These are phyloP conservation scores for Cantharis flavilabris DNA, from an alignment of 2,888 invertebrate species.

Conservation along the genomic window DNA sequence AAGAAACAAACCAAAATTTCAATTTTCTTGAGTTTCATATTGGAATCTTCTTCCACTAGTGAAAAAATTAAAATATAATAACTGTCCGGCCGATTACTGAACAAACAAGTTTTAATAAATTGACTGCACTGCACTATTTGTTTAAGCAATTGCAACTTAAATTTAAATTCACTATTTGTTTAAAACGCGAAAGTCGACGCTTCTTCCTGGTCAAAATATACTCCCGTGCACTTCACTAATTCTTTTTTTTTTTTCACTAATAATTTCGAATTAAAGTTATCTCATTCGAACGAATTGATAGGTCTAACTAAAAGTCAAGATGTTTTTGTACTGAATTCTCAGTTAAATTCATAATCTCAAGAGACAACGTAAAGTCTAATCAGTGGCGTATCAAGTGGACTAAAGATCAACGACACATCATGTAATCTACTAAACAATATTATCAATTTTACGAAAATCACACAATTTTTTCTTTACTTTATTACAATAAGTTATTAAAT, in stretches of 20 bases:
- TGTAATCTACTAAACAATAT: neutral
- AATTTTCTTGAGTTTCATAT: neutral
- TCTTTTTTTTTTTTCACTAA: neutral
- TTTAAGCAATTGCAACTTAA: neutral
- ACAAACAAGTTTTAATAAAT: neutral
- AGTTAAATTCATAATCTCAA: conserved; percentile 13
- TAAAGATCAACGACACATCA: conserved; percentile 21
- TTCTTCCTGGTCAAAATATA: neutral
- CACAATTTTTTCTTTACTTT: neutral
- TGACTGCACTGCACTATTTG: neutral
- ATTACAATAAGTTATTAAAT: neutral
- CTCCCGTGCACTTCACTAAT: neutral
- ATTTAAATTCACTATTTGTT: neutral
- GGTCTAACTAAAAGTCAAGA: conserved; percentile 7
- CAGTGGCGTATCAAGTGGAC: conserved; percentile 25
- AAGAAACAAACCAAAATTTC: neutral
- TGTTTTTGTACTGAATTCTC: conserved; percentile 17
- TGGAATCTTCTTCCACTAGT: neutral
- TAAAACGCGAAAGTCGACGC: neutral
- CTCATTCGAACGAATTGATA: neutral
- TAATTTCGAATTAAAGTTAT: neutral
- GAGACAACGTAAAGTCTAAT: conserved; percentile 17
- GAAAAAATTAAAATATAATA: neutral
- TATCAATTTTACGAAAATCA: neutral
- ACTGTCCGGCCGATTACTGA: neutral